Evolutionary conservation across 2,888 invertebrate species (phyloP), one percentile per base, ranked within the genome.

Genomic region (Monoplex corrugatus): DNA sequence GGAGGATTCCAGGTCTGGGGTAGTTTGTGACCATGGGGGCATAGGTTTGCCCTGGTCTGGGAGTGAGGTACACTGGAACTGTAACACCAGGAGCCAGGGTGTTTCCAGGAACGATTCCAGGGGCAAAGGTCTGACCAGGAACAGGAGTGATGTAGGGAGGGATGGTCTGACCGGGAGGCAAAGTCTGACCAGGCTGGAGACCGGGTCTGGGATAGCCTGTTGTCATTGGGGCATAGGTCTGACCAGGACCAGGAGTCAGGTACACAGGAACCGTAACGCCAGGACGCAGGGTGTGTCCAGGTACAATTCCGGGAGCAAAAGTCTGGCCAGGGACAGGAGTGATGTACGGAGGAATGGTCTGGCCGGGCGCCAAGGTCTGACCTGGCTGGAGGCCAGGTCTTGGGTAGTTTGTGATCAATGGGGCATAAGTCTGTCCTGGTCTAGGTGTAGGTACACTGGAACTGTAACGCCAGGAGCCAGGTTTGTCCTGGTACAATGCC

Each of bases 391-490:
- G 85, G 19, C 86, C 91, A 43, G 91, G 92, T 44, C 91, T 91
- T 5, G 91, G 91, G 75, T 92, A 90, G 32, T 89, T 90, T 78
- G 89, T 90, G 88, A 68, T 91, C 6, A 90, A 89, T 40, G 93
- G 93, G n/a, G 92, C 90, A 90, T 91, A 93, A 6, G 93, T 93
- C 44, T 85, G 78, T 13, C 92, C 92, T 84, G 92, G 92, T 40
- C 89, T 91, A 45, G 92, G 92, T 38, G 93, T 93, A 92, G 92
- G 44, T 90, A 23, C n/a, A 10, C 32, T 10, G 78, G 87, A 0
- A 87, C 75, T 6, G 93, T 93, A 23, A 84, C 72, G 6, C 92
- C 92, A 87, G 92, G 92, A 38, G 89, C 92, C 72, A 92, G 91
- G 93, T 93, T 78, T 92, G 92, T n/a, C 89, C 43, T 23, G 93